Base-by-base conservation (phyloP, 2,888 invertebrate genomes). In the Netelia fuscicornis region DNA sequence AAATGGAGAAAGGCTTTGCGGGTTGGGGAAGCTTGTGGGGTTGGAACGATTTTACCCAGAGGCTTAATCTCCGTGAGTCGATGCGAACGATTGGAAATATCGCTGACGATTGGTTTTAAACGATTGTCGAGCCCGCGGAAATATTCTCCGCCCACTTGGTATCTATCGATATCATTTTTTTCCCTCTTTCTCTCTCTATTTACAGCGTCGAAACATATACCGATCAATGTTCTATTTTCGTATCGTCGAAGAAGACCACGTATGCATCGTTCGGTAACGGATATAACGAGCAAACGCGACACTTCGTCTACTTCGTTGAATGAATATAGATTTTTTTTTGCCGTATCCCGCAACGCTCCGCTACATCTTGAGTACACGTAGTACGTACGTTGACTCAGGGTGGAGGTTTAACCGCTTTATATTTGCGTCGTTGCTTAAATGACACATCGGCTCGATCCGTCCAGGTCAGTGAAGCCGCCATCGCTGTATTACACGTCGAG, bases 201-300 rank as follows among this genome's bases (percentile, higher is more conserved):
- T 52, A 56, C 37, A 17, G 25, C 54, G 20, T 42, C 42, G 13
- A 1, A 25, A 54, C 37, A 44, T 3, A 37, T 13, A 71, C 44
- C 17, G 42, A 81, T 74, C 81, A 30, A 70, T 70, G 44, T 67
- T 75, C 68, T 75, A 75, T 81, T 81, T 75, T n/a, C 58, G 65
- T 58, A 80, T 65, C 54, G 79, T 8, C 20, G 58, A 56, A 20
- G 42, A 48, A 30, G 25, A 13, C 2, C 54, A 13, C n/a, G n/a
- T 52, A 13, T 20, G 30, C 58, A 42, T 56, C 37, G 37, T 56
- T 23, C 65, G 37, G 58, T 58, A 68, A 30, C 80, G 25, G 54
- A 44, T 68, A n/a, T 75, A 13, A 67, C 25, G 13, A 52, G 52
- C 67, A 60, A 37, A 23, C 37, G 37, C 48, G 11, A 67, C 58